Base-by-base conservation (phyloP, 2,797 vertebrate species). In the Spatula versicolor region DNA sequence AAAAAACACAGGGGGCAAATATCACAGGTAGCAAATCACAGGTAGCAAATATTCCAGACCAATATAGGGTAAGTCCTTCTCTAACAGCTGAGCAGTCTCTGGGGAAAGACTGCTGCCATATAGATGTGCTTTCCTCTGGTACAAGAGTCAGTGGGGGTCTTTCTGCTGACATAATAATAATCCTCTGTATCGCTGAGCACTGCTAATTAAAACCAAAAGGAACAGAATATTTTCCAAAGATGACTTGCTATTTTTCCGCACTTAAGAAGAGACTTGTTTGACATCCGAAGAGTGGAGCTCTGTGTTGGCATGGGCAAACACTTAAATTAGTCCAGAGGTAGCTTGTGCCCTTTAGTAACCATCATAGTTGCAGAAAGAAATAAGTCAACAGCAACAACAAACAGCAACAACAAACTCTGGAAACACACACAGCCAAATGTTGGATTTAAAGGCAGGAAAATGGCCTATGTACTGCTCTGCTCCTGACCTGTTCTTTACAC, bases 121-220 rank as follows among this genome's bases (percentile, higher is more conserved):
- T 7, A 78, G 50, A 88, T 73, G 62, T 68, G 33, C 54, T 73
- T 96, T 92, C 55, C 79, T 83, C 62, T 73, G 58, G 50, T 78
- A 63, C 9, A 86, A 73, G 79, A 68, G 39, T 66, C 74, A 63
- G 55, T 30, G 63, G 31, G 39, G 33, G 46, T 88, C 68, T 72
- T 83, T 75, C 75, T 84, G 66, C 30, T 83, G 58, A 75, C 86
- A 50, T 64, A 79, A 20, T 35, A 55, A 59, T 39, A 88, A 90
- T 48, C n/a, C 48, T 86, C 73, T 1, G 0, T 91, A 37, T 33
- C 83, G 73, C 2, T 67, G 74, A 91, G 63, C 63, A 43, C 20
- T 12, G 18, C 77, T 91, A 92, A 96, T 92, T 82, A 91, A 93
- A 95, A 77, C 39, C 85, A 94, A 92, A 96, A 84, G 90, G 20